Evolutionary conservation across 2,888 invertebrate genomes (phyloP), one percentile per base, ranked within the genome.

Genomic region (Alviniconcha strummeri): DNA sequence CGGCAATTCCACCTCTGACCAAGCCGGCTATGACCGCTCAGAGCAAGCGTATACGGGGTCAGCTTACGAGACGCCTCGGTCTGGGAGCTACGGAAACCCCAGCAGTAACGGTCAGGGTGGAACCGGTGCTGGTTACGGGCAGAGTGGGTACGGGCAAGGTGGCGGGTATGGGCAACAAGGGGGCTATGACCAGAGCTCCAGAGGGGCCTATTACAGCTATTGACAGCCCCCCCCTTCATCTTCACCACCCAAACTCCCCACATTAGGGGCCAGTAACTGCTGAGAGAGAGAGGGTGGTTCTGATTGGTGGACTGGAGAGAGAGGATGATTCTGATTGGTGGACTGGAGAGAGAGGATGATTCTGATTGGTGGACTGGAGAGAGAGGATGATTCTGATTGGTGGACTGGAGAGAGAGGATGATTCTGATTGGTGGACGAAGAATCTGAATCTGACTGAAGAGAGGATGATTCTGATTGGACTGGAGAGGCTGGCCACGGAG

Each of bases 1-100:
- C 67, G 6, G 19, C 19, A 52, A 75, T 13, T 2, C 81, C 11
- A 17, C 52, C 56, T 4, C 80, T 8, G n/a, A 55, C 19, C 9
- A 55, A 8, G 52, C 17, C 72, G 55, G 52, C 52, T 82, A 75
- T n/a, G 81, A 82, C 17, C 81, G 74, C 17, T 60, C 82, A 9
- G 77, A 82, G 15, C 75, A 76, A 15, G 36, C 76, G 0, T 82
- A 82, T 69, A 69, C 82, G 5, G 19, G 64, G 13, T 60, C 79
- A 19, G 79, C 79, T 19, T 79, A 79, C 52, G 64, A 79, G 36
- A 64, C 79, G 15, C 79, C 57, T 11, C 79, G 64, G 67, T 15
- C 15, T 19, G 77, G 76, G 5, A 56, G 75, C 64, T 78, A 19
- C 60, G 56, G 60, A 19, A 78, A 78, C 78, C 8, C 60, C 60